Evolutionary conservation across 2,888 invertebrate species (phyloP), one percentile per base, ranked within the genome.

Genomic region (Scaeva pyrastri): DNA sequence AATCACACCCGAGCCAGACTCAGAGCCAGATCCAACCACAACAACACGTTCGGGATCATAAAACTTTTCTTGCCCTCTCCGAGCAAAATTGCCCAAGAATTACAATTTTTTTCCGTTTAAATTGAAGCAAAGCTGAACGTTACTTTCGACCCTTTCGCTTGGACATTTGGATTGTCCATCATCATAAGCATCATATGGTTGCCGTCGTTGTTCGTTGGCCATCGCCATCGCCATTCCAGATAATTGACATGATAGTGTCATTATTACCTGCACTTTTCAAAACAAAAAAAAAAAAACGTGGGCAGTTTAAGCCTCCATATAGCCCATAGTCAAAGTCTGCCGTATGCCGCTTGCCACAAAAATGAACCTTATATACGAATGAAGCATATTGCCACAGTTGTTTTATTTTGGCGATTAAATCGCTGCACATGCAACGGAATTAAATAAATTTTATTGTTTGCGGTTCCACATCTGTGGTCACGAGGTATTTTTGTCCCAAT

Each of bases 401-500:
- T 78, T 68, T 31, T 31, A 31, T 31, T 78, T 70, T 62, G 70
- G 31, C 39, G 79, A 75, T 79, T 71, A 56, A 58, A 79, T 79
- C 75, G 75, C 21, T 48, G 73, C 77, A 72, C 68, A 60, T 60
- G 66, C 26, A 73, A 48, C 50, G 50, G 45, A 56, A 31, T 41
- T 21, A 73, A 58, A 75, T 58, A 71, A 84, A 75, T 75, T 74
- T 75, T 79, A 84, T 79, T 84, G 71, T 66, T 26, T 45, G 56
- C 39, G 21, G 84, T 84, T 84, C 84, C 84, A 84, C 79, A 79
- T 79, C 84, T 84, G 84, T 84, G 71, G 45, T 60, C 75, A 45
- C 64, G 45, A 71, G 75, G 75, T 75, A 84, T 84, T 48, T 75
- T 23, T 43, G 2, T 26, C 58, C 14, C n/a, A 64, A 64, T 66